Evolutionary conservation across 2,888 invertebrate species (phyloP), one percentile per base, ranked within the genome.

Genomic region (Drosophila demipolita): DNA sequence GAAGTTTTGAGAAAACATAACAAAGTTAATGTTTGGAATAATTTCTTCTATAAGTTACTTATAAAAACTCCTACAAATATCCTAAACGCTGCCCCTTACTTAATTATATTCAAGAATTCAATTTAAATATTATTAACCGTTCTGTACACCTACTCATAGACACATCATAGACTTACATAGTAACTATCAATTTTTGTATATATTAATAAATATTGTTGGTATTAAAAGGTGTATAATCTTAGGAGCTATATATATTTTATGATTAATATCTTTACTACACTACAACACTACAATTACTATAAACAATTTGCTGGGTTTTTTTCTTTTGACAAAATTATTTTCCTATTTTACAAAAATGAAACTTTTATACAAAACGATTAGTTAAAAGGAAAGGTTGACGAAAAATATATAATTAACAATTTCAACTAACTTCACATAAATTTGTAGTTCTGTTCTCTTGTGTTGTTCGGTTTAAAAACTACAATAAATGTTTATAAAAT

Each of bases 401-500:
- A 50, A 58, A 77, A 62, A 38, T 23, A 33, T 57, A 59, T 26
- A 29, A 36, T 70, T 58, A 74, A 78, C 71, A 72, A 78, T 67
- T 65, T 48, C 29, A 73, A 73, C 68, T 78, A 73, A 75, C 45
- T 78, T 78, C 49, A 80, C 78, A 80, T 77, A 62, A 68, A 75
- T 69, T 64, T 42, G 67, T 59, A 78, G 52, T 74, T 73, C 52
- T 53, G 62, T 72, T 76, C 32, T 50, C 45, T 64, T 55, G 66
- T 78, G 73, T 75, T 72, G 69, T 78, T 76, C 65, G 54, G 58
- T 75, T 72, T 80, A 83, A 86, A 82, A 78, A 55, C 65, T 86
- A 86, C 76, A 65, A 69, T 82, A 86, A 84, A 80, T 73, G 63
- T 52, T 84, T 89, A 77, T 88, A 85, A 83, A 89, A 83, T 83